A percentile compares a stretch with the other conserved stretches of the same genome.
Conservation (phyloP, 2,113 vertebrate genomes). For the Entomyzon cyanotis region DNA sequence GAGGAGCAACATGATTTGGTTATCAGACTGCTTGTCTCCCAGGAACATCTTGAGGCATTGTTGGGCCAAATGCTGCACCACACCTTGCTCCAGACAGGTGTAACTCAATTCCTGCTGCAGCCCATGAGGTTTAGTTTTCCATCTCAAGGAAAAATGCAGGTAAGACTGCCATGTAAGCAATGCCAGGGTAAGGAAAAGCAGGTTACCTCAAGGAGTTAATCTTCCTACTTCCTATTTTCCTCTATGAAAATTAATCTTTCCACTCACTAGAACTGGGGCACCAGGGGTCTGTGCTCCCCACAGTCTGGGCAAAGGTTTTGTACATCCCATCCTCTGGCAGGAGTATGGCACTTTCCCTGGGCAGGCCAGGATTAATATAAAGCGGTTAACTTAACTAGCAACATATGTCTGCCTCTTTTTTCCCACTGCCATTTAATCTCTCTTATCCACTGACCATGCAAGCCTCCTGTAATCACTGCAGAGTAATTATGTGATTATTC, state of each 20-base stretch:
- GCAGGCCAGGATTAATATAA: slow-evolving; percentile 25
- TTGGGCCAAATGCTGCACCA: not conserved
- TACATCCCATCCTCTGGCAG: not conserved
- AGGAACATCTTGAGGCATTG: not conserved
- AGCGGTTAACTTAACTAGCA: slow-evolving; percentile 46
- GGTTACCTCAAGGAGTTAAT: not conserved
- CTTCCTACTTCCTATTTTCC: not conserved
- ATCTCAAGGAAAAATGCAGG: accelerated
- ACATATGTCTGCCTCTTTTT: slow-evolving; percentile 54
- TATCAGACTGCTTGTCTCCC: not conserved
- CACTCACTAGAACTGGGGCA: not conserved
- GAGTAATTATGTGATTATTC: slow-evolving; percentile 68
- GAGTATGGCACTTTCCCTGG: not conserved
- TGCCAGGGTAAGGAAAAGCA: not conserved
- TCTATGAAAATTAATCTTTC: not conserved
- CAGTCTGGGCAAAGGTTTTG: not conserved
- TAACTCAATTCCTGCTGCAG: not conserved
- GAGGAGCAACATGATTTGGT: not conserved
- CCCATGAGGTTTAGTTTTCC: not conserved
- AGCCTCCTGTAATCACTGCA: slow-evolving; percentile 45
- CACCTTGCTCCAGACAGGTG: not conserved
- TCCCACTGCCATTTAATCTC: slow-evolving; percentile 44
- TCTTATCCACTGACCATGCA: slow-evolving; percentile 59
- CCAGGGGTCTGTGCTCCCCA: not conserved
- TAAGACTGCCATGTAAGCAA: not conserved